Conservation (phyloP, 2,113 vertebrate species). For the Mola mola region DNA sequence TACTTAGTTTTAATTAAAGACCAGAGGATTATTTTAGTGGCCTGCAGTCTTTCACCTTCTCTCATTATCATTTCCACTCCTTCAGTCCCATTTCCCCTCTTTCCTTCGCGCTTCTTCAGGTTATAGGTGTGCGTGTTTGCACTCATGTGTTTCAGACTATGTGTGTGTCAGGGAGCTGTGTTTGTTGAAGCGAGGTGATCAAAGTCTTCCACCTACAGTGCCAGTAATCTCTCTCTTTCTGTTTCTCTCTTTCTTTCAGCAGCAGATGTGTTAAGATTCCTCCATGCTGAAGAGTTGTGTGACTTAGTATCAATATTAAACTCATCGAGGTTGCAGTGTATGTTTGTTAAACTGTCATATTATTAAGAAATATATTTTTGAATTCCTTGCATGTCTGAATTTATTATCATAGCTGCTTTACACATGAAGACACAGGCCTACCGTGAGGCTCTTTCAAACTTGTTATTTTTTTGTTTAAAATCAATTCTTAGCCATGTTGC, state of each 20-base stretch:
- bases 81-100: constrained; percentile 32
- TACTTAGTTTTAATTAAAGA: constrained; percentile 80
- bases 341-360: no score
- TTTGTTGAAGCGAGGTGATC: no score
- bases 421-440: no score
- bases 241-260: constrained; percentile 28
- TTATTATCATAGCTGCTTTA: no score
- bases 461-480: no score
- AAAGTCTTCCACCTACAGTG: constrained; percentile 66
- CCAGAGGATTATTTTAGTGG: constrained; percentile 67
- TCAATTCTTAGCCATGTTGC: no score
- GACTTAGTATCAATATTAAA: constrained; percentile 53
- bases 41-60: constrained; percentile 64
- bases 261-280: constrained; percentile 44
- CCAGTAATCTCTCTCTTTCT: constrained; percentile 63
- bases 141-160: constrained; percentile 18
- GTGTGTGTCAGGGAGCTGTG: no score
- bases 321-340: constrained; percentile 19
- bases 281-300: constrained; percentile 26
- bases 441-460: no score
- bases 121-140: constrained; percentile 31
- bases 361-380: no score
- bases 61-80: constrained; percentile 57
- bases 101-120: constrained; percentile 41
- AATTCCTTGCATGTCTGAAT: no score